Conservation (phyloP, 2,888 invertebrate genomes). For the Drosophila dives region DNA sequence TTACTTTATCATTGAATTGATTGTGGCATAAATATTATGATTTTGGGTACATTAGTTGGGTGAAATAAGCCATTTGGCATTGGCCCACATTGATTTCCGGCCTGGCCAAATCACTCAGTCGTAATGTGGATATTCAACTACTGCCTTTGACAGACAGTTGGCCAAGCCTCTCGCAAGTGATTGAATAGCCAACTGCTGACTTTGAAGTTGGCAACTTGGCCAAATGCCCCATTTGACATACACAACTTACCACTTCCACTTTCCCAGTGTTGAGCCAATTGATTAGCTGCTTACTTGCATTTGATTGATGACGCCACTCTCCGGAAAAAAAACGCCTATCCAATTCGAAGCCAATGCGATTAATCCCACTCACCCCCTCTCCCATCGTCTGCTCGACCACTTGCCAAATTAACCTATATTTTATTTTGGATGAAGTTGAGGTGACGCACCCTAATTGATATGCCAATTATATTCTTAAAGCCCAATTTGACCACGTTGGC, state of each 20-base stretch:
- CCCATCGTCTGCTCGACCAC: neutral
- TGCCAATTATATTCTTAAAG: constrained; percentile 1
- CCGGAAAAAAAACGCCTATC: too few species aligned
- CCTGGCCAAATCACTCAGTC: constrained; percentile 25
- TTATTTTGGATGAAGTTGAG: neutral
- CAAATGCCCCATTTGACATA: neutral
- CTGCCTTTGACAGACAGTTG: constrained; percentile 32
- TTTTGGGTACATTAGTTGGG: constrained; percentile 33
- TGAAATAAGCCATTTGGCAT: constrained; percentile 18
- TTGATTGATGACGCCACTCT: constrained; percentile 46
- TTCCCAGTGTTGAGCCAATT: constrained; percentile 35
- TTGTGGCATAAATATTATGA: constrained; percentile 46
- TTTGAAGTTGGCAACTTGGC: constrained; percentile 22
- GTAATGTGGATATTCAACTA: constrained; percentile 25
- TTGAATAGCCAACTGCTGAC: constrained; percentile 27
- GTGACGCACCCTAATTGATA: neutral
- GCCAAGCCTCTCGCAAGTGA: constrained; percentile 20
- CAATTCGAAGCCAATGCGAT: constrained; percentile 13
- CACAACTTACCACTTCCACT: constrained; percentile 13
- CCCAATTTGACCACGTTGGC: neutral
- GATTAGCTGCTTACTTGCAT: constrained; percentile 47
- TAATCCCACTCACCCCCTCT: neutral
- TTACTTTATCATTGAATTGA: constrained; percentile 48
- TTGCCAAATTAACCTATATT: neutral
- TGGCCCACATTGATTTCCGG: constrained; percentile 28